Percentiles rank a stretch among this genome's conserved stretches.
Conservation (phyloP, 2,797 vertebrate genomes). For the Sparus aurata region DNA sequence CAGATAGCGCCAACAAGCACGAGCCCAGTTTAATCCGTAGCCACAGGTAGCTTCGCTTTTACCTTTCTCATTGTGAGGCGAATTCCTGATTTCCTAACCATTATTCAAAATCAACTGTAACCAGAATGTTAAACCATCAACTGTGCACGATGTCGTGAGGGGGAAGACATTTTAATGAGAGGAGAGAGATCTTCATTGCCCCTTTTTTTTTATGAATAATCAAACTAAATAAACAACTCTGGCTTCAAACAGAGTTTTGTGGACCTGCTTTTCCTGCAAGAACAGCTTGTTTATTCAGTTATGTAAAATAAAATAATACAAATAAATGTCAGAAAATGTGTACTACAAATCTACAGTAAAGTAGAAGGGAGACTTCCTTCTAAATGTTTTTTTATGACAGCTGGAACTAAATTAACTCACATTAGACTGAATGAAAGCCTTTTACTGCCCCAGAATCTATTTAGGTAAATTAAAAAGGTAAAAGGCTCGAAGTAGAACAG, state of each 20-base stretch:
- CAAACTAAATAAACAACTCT: no score
- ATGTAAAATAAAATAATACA: neutral
- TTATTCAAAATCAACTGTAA: neutral
- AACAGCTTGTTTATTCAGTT: no score
- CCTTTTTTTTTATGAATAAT: no score
- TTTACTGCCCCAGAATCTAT: conserved; percentile 18
- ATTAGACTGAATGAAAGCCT: conserved; percentile 20
- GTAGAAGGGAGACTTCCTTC: neutral
- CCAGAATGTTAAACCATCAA: no score
- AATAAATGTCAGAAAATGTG: neutral
- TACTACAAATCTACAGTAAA: neutral
- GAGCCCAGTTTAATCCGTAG: neutral
- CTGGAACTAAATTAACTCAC: conserved; percentile 14
- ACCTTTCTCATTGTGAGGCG: neutral
- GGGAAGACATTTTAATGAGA: no score
- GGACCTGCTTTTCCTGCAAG: no score
- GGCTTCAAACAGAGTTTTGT: no score
- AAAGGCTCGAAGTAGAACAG: conserved; percentile 24
- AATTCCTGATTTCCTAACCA: neutral
- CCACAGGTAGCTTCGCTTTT: neutral
- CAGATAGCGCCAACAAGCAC: neutral
- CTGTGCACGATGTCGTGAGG: no score
- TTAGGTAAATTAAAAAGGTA: conserved; percentile 27
- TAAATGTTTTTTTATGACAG: neutral
- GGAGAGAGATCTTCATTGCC: no score